These are phyloP conservation scores for Rostratula benghalensis DNA, from an alignment of 2,113 vertebrate species.

Conservation along the genomic window DNA sequence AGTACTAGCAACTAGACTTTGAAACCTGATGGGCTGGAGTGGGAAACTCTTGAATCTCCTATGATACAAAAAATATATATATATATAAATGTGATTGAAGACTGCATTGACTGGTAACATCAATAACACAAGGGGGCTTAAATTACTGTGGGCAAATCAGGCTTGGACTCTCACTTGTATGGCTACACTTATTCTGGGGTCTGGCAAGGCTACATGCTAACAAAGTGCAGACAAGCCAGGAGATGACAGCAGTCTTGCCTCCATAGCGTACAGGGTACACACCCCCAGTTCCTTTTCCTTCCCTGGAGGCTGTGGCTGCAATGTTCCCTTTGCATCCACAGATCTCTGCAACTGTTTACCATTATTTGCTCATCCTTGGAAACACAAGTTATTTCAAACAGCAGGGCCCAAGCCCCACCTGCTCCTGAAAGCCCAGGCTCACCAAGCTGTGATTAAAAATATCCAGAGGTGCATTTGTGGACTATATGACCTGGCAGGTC, in stretches of 20 bases:
- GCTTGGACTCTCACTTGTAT: not conserved
- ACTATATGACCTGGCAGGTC: not conserved
- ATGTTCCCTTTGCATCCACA: not conserved
- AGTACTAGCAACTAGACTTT: not conserved
- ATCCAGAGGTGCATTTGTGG: conserved; percentile 1
- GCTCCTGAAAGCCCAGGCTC: conserved; percentile 1
- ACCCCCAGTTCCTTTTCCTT: not conserved
- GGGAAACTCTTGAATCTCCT: not conserved
- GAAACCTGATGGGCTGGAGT: not conserved
- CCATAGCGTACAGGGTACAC: too few relatives aligned
- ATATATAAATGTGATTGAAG: not conserved
- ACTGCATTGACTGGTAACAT: not conserved
- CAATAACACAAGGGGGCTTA: not conserved
- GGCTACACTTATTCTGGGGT: not conserved
- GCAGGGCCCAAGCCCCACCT: not conserved
- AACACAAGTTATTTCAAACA: not conserved
- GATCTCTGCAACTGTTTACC: not conserved
- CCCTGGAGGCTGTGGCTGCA: not conserved
- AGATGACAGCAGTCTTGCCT: not conserved
- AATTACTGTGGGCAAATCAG: not conserved
- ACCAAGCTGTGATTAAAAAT: conserved; percentile 21
- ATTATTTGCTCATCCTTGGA: not conserved
- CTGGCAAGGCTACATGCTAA: not conserved
- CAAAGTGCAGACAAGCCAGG: not conserved
- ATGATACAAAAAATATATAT: not conserved